Percentiles rank a stretch among this genome's conserved stretches.
phyloP scores from a whole-genome alignment of 2,113 vertebrate species.

The Pelecanoides urinatrix region DNA sequence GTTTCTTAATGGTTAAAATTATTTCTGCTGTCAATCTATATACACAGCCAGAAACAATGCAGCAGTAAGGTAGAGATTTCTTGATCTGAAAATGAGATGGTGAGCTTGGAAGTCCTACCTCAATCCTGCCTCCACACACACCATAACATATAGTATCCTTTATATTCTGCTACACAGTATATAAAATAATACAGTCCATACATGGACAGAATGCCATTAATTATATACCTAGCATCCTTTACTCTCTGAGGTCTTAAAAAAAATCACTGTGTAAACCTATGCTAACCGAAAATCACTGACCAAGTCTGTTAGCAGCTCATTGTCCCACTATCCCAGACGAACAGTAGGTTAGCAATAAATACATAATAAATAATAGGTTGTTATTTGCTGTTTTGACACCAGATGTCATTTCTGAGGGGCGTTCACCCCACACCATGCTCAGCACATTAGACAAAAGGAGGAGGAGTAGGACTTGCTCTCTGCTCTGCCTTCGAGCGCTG shows the following conservation, averaged over 20 bases:
- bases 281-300: background rate
- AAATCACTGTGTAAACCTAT: background rate
- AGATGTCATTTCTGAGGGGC: background rate
- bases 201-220: background rate
- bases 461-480: background rate
- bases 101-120: background rate
- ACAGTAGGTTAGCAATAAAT: background rate
- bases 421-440: fast-evolving
- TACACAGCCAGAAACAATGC: background rate
- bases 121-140: background rate
- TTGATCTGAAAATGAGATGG: background rate
- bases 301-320: background rate
- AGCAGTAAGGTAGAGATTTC: background rate
- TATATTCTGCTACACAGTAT: background rate
- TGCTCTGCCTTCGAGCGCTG: background rate
- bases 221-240: background rate
- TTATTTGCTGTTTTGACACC: background rate
- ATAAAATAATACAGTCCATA: background rate
- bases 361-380: background rate
- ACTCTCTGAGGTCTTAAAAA: background rate
- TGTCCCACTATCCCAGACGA: background rate
- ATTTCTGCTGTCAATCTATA: background rate
- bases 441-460: background rate
- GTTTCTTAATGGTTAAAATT: background rate
- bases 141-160: background rate